Evolutionary conservation across 2,113 vertebrate genomes (phyloP), one percentile per base, ranked within the genome.

Genomic region (Menura novaehollandiae): DNA sequence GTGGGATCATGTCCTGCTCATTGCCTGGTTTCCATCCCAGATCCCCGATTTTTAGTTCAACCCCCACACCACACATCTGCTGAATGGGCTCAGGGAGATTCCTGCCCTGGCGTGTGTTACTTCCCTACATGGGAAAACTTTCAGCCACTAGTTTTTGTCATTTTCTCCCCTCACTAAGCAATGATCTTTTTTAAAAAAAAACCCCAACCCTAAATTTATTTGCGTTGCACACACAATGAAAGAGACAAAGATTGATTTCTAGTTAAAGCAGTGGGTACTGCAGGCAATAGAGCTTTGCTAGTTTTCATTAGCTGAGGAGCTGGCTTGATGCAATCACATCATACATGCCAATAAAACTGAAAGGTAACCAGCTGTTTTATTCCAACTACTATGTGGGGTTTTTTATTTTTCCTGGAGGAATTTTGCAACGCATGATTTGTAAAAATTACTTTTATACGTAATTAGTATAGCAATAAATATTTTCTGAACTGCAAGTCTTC

Each of bases 381-480:
- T 91, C 77, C 63, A 93, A 43, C 24, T 9, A 17, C 32, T 39
- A 15, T 2, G 5, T 13, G 49, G 28, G 11, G 0, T 5, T 62
- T 49, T 55, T 62, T 75, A 43, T 73, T 75, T 88, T 69, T 80
- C 51, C 51, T 85, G 66, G 39, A 94, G 78, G 78, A 94, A 67
- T 90, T 95, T 88, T 95, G 88, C 79, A 94, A 90, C 55, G 22
- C 32, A 37, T 35, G 59, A 71, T 90, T 88, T 95, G 55, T 85
- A 83, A 91, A 91, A 80, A 74, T 88, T 84, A 59, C 43, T 85
- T 91, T 76, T 88, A 43, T 33, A 88, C 49, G 64, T 67, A 83
- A 93, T 88, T 80, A 88, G 24, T 30, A 58, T 16, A 67, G 72
- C 82, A 55, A 74, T 58, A 52, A 93, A 83, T 90, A 86, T 77